These are phyloP conservation scores for Parauchenoglanis punctatus DNA, from an alignment of 2,797 vertebrate species.

Conservation along the genomic window DNA sequence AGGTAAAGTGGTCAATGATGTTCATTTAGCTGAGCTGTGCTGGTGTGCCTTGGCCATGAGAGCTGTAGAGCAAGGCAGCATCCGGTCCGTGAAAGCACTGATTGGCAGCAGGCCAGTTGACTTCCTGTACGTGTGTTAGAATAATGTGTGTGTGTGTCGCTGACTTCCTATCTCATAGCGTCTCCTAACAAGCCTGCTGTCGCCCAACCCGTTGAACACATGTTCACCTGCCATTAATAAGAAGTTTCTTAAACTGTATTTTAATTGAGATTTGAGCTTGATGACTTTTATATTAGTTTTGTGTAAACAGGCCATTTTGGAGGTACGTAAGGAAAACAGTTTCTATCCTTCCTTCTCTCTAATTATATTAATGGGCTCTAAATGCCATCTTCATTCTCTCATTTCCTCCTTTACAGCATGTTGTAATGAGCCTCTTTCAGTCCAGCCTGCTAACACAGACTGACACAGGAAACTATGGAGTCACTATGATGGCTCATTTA, in stretches of 20 bases:
- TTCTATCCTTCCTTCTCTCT: constrained; percentile 11
- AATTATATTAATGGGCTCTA: constrained; percentile 25
- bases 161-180: not conserved
- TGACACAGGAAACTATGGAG: constrained; percentile 8
- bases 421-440: constrained; percentile 31
- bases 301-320: not conserved
- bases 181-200: constrained; percentile 20
- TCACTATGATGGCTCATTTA: constrained; percentile 11
- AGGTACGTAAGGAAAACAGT: not conserved
- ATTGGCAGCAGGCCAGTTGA: constrained; percentile 32
- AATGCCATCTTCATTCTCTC: not conserved
- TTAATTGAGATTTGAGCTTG: constrained; percentile 13
- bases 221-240: not conserved
- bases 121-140: constrained; percentile 14
- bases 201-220: not conserved
- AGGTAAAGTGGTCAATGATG: not conserved
- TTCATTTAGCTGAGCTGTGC: constrained; percentile 13
- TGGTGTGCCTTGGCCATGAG: constrained; percentile 9
- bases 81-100: constrained; percentile 28
- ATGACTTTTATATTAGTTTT: constrained; percentile 5
- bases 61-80: constrained; percentile 25
- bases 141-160: not conserved
- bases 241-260: not conserved
- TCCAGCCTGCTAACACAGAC: constrained; percentile 37
- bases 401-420: not conserved